phyloP scores from a whole-genome alignment of 2,797 vertebrate species.

The Myotis vivesi region DNA sequence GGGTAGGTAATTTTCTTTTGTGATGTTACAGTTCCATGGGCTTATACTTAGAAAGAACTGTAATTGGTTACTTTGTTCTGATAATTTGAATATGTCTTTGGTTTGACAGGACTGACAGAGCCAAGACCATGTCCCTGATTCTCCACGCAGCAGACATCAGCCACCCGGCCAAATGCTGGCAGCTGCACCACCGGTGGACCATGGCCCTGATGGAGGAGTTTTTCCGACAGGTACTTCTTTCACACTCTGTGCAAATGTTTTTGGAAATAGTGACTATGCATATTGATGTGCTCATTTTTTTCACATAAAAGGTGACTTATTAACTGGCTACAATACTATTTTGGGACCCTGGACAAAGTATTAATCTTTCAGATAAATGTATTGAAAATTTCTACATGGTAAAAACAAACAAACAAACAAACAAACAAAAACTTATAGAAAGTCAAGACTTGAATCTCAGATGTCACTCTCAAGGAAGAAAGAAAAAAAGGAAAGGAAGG shows the following conservation, averaged over 20 bases:
- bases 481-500: not conserved
- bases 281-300: not conserved
- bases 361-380: not conserved
- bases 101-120: constrained; percentile 93
- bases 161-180: constrained; percentile 96
- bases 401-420: not conserved
- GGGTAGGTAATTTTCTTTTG: constrained; percentile 84
- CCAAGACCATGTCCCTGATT: constrained; percentile 97
- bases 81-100: constrained; percentile 79
- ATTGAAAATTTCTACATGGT: not conserved
- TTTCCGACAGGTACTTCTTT: constrained; percentile 93
- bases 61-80: constrained; percentile 68
- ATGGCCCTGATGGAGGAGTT: constrained; percentile 99
- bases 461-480: not conserved
- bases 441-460: not conserved
- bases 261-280: not conserved
- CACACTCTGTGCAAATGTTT: constrained; percentile 56
- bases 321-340: not conserved
- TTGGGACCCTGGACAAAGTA: not conserved
- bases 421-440: not conserved
- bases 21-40: not conserved
- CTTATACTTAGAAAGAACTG: constrained; percentile 60
- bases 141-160: constrained; percentile 99
- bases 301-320: not conserved
- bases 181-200: constrained; percentile 96